These are phyloP conservation scores for Labroides dimidiatus DNA, from an alignment of 2,797 vertebrate genomes.

Conservation along the genomic window DNA sequence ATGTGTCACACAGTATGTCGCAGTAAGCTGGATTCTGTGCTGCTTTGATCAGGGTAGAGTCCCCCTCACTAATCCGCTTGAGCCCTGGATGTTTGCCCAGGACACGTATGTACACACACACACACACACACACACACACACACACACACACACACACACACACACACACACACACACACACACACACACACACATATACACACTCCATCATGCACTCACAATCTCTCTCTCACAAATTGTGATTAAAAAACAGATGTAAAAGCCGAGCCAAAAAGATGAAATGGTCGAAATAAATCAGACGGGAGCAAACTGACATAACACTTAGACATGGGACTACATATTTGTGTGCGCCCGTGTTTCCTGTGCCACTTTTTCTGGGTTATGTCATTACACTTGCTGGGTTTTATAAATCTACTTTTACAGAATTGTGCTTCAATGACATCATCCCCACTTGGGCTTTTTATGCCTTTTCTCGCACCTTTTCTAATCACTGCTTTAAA, in stretches of 20 bases:
- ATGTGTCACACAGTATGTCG: slow-evolving; percentile 63
- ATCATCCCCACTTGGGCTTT: slow-evolving; percentile 39
- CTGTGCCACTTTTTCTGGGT: slow-evolving; percentile 19
- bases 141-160: slow-evolving; percentile 33
- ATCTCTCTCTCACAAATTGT: slow-evolving; percentile 56
- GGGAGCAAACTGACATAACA: slow-evolving; percentile 52
- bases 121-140: slow-evolving; percentile 35
- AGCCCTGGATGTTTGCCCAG: slow-evolving; percentile 74
- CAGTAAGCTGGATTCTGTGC: slow-evolving; percentile 74
- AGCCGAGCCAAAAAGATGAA: slow-evolving; percentile 62
- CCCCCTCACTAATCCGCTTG: slow-evolving; percentile 73
- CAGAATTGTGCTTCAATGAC: slow-evolving; percentile 35
- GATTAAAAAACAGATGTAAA: slow-evolving; percentile 78
- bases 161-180: slow-evolving; percentile 42
- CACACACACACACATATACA: slow-evolving; percentile 33
- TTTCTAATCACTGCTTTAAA: slow-evolving; percentile 51
- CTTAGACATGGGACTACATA: slow-evolving; percentile 33
- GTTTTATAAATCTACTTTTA: not conserved
- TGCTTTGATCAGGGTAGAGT: slow-evolving; percentile 76
- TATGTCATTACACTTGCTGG: not conserved
- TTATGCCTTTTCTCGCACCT: slow-evolving; percentile 27
- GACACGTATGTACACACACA: slow-evolving; percentile 55
- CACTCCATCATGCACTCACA: too few relatives aligned
- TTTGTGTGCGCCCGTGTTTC: slow-evolving; percentile 6
- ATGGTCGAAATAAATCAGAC: slow-evolving; percentile 60